phyloP scores from a whole-genome alignment of 2,113 vertebrate genomes.

The Amazona guildingii region DNA sequence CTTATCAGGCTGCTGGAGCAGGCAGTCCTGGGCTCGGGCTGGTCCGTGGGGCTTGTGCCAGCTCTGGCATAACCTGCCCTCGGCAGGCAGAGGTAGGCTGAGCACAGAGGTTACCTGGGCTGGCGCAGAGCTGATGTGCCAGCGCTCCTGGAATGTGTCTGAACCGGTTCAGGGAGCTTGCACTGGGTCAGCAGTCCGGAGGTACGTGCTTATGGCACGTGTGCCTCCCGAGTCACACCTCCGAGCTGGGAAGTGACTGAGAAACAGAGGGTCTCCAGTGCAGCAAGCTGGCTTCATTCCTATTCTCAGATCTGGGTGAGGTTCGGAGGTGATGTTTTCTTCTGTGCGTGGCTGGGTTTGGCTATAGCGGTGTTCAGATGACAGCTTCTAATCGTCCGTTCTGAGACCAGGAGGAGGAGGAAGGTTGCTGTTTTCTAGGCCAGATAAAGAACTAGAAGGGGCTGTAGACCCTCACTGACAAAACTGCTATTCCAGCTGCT shows the following conservation, averaged over 20 bases:
- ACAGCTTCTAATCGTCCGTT: neutral
- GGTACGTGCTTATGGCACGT: rapidly evolving
- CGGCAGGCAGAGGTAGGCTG: neutral
- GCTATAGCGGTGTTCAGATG: rapidly evolving
- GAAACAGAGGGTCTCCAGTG: neutral
- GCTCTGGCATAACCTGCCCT: neutral
- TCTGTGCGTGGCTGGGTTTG: neutral
- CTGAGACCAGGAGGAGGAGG: neutral
- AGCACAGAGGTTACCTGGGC: constrained; percentile 1
- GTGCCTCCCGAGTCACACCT: neutral
- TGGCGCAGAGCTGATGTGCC: neutral
- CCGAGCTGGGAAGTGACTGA: rapidly evolving
- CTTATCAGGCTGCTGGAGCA: neutral
- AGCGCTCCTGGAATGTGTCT: neutral
- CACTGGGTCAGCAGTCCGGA: neutral
- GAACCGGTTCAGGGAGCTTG: neutral
- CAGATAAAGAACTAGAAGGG: neutral
- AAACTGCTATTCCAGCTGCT: neutral
- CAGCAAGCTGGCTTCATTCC: neutral
- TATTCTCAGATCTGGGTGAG: neutral
- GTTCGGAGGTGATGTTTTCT: rapidly evolving
- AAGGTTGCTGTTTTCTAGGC: neutral
- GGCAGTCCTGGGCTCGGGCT: neutral
- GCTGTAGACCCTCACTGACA: neutral
- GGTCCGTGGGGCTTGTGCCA: neutral